These are phyloP conservation scores for Crocodylus rhombifer DNA, from an alignment of 2,797 vertebrate species.

Conservation along the genomic window DNA sequence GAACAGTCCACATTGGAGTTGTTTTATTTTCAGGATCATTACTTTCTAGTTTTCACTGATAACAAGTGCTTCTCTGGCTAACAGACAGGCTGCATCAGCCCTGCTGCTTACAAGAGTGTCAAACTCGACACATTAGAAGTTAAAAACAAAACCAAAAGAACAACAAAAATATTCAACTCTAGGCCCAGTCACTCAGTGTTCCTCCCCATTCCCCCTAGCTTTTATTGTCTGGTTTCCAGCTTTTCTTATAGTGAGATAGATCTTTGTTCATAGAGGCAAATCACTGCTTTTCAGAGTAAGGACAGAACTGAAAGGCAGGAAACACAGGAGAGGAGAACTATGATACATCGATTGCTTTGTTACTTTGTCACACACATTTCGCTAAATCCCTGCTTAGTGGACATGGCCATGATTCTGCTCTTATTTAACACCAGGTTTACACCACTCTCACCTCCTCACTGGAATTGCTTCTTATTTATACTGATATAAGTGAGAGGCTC, in stretches of 20 bases:
- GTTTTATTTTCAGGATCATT: neutral
- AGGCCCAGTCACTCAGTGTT: neutral
- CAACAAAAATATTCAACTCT: constrained; percentile 4
- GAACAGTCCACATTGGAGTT: neutral
- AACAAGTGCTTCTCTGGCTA: neutral
- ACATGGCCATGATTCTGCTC: neutral
- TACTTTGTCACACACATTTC: neutral
- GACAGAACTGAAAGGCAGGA: neutral
- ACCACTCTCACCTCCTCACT: too few species aligned
- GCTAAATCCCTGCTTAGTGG: neutral
- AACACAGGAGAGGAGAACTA: neutral
- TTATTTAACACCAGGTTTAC: neutral
- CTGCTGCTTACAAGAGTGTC: neutral
- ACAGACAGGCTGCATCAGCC: neutral
- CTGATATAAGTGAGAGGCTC: neutral
- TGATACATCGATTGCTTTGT: neutral
- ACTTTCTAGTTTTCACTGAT: neutral
- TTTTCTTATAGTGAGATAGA: neutral
- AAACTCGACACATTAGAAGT: constrained; percentile 1
- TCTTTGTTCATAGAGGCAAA: neutral
- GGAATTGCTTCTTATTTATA: too few species aligned
- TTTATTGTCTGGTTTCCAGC: neutral
- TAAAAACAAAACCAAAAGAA: constrained; percentile 31
- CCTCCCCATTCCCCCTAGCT: neutral
- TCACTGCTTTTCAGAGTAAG: neutral